Evolutionary conservation across 2,888 invertebrate genomes (phyloP), one percentile per base, ranked within the genome.

Genomic region (Coleophora deauratella): DNA sequence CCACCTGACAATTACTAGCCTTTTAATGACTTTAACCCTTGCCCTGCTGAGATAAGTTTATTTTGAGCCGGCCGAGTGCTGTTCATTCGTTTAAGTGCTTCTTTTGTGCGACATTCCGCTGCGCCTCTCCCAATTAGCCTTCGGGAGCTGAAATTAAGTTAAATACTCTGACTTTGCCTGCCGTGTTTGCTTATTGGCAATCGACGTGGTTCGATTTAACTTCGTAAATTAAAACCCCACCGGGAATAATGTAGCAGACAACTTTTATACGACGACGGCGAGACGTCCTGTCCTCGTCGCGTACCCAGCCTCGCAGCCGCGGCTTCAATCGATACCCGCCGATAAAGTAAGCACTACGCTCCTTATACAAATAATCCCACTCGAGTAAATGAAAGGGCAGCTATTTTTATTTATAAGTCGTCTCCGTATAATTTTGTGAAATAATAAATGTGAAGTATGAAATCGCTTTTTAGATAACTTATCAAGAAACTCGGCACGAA

Each of bases 111-210:
- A 66, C 71, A 81, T 81, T 80, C 71, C 74, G 67, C 66, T 71
- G 65, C 69, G 72, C 73, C 72, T 69, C 71, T 69, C 55, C 65
- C 81, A 82, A 82, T 86, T 86, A 86, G 74, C 73, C 66, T 64
- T 62, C 78, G 73, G 71, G 67, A 71, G 81, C 77, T 70, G 84
- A 86, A 86, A 86, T 86, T 86, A 85, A 86, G 85, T 86, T 86
- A 86, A 81, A 85, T 76, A 73, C 72, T 67, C 69, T 61, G 72
- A 78, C 75, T 75, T 74, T 71, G 67, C 57, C 54, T 52, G 51
- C 64, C 49, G 69, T 80, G 76, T 84, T 82, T 84, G 67, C 74
- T 74, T 78, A 81, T 79, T 75, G 79, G 65, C 68, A 72, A 78
- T 79, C 71, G 78, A 66, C 61, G 68, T 61, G 60, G 60, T 57